Evolutionary conservation across 2,113 vertebrate genomes (phyloP), one percentile per base, ranked within the genome.

Genomic region (Lampris incognitus): DNA sequence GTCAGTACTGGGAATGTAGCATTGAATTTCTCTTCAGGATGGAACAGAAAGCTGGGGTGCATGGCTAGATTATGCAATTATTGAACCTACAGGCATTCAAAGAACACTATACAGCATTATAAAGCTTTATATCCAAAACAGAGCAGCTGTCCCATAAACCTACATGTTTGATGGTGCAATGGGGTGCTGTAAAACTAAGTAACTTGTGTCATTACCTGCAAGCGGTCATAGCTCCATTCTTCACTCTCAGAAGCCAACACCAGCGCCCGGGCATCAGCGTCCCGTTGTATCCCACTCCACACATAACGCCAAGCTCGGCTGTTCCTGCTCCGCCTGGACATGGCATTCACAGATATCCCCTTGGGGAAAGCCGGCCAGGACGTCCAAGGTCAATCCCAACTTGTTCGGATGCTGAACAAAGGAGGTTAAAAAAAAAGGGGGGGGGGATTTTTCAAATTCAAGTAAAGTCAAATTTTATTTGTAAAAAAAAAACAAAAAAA

Each of bases 231-330:
- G 54, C 91, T 90, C 95, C 97, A 96, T 37, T 92, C 93, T 3
- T 92, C 89, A 0, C 84, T 66, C 0, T 95, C 93, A 0, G 94
- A 91, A 6, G 95, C 92, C 84, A 95, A 74, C 38, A 95, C 87
- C 0, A 94, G 87, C 0, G 94, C 90, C 69, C 95, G 79, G 24
- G 94, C 76, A 7, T 98, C 97, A 0, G 85, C 91, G 38, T 99
- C 97, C 0, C 95, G 92, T 9, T 94, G 93, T 39, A 97, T 96
- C 0, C 95, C 97, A 0, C 95, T 97, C 89, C 97, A 93, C 9
- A 98, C 96, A 0, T 97, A 97, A 52, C 93, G 94, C 96, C 97
- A 99, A 1, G 95, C 96, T 41, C 96, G 94, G 87, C 95, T 97
- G 91, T 95, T 98, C 66, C 97, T 94, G 1, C 95, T 93, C 48